phyloP scores from a whole-genome alignment of 1,140 invertebrate genomes.

The Potamilus streckersoni region DNA sequence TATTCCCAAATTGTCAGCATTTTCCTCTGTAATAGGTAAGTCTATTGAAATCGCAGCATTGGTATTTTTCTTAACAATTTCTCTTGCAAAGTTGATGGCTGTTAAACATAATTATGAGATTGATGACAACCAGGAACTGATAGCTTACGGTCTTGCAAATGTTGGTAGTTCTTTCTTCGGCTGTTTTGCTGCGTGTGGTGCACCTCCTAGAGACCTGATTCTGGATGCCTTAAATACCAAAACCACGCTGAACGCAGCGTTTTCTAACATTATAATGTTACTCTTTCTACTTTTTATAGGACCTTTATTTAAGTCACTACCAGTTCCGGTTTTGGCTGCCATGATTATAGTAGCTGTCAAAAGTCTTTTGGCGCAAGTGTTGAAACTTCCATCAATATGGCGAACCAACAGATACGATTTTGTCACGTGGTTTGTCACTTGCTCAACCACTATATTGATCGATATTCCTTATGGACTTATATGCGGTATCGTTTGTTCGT shows the following conservation, averaged over 20 bases:
- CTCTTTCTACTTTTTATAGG: slow-evolving; percentile 68
- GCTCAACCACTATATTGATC: slow-evolving; percentile 31
- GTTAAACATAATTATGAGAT: slow-evolving; percentile 63
- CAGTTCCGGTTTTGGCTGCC: slow-evolving; percentile 80
- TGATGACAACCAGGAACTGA: slow-evolving; percentile 67
- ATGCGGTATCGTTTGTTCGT: slow-evolving; percentile 32
- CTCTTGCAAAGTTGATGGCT: slow-evolving; percentile 65
- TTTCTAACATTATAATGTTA: slow-evolving; percentile 66
- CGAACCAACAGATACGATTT: slow-evolving; percentile 54
- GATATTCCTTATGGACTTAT: slow-evolving; percentile 41
- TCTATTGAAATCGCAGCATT: slow-evolving; percentile 52
- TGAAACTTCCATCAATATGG: slow-evolving; percentile 64
- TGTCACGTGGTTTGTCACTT: slow-evolving; percentile 37
- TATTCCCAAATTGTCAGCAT: neutral
- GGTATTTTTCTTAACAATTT: slow-evolving; percentile 57
- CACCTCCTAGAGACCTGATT: slow-evolving; percentile 81
- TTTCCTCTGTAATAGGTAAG: slow-evolving; percentile 18
- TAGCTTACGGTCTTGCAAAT: slow-evolving; percentile 68
- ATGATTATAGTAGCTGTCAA: slow-evolving; percentile 92
- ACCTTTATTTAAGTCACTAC: slow-evolving; percentile 56
- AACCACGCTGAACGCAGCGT: slow-evolving; percentile 39
- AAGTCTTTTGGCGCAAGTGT: slow-evolving; percentile 86
- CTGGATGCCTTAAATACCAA: slow-evolving; percentile 21
- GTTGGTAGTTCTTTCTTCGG: slow-evolving; percentile 67
- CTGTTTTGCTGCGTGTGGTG: slow-evolving; percentile 76